A percentile compares a stretch with the other conserved stretches of the same genome.
phyloP scores from a whole-genome alignment of 53 echinoderm and acorn worm genomes.

The Temnopleurus reevesii region DNA sequence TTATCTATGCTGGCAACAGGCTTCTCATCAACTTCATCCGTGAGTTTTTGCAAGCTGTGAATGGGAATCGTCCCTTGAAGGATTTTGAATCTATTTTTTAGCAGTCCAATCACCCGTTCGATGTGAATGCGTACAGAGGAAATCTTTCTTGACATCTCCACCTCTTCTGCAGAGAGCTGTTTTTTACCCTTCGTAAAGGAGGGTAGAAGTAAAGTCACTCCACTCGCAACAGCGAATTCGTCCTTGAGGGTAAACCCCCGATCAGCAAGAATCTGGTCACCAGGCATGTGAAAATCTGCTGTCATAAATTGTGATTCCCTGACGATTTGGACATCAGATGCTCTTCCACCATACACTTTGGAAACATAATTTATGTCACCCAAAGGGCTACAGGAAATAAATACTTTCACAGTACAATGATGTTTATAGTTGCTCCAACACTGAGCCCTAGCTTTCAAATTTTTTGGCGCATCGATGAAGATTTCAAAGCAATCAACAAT shows the following conservation, averaged over 20 bases:
- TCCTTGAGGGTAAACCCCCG: slow-evolving; percentile 55
- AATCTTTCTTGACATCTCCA: slow-evolving; percentile 55
- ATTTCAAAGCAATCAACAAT: slow-evolving; percentile 69
- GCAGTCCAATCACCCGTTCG: slow-evolving; percentile 64
- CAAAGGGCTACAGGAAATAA: slow-evolving; percentile 59
- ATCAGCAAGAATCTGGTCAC: slow-evolving; percentile 61
- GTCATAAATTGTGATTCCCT: slow-evolving; percentile 39
- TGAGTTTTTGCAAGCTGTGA: slow-evolving; percentile 32
- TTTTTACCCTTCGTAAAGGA: slow-evolving; percentile 54
- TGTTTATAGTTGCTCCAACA: slow-evolving; percentile 54
- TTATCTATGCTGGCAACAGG: slow-evolving; percentile 54
- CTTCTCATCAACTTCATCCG: slow-evolving; percentile 37
- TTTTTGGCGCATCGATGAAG: slow-evolving; percentile 50
- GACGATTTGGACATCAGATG: slow-evolving; percentile 63
- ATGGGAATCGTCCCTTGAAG: slow-evolving; percentile 54
- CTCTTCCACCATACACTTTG: slow-evolving; percentile 49
- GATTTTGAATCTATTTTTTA: slow-evolving; percentile 61
- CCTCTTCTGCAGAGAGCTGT: slow-evolving; percentile 57
- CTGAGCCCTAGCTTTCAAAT: slow-evolving; percentile 51
- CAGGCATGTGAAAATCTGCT: slow-evolving; percentile 18
- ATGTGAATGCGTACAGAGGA: slow-evolving; percentile 60
- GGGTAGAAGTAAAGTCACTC: slow-evolving; percentile 50
- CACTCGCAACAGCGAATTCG: slow-evolving; percentile 29
- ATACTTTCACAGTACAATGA: slow-evolving; percentile 59
- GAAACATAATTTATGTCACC: slow-evolving; percentile 59